Evolutionary conservation across 2,113 vertebrate genomes (phyloP).

Genomic region (Coturnix japonica): DNA sequence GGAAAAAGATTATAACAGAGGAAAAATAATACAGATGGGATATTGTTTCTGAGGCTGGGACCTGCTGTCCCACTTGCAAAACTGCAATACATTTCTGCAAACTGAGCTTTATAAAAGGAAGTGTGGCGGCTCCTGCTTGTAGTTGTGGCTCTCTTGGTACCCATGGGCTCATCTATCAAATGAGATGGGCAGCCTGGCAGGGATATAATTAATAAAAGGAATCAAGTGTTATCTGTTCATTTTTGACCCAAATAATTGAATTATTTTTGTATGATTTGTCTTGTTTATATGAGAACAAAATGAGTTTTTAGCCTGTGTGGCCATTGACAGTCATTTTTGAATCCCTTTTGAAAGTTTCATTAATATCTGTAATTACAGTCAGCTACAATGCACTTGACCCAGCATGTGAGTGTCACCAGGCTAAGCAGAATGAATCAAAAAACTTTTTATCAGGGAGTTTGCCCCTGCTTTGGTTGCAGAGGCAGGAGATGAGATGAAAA

Average conservation of each 20-base stretch:
- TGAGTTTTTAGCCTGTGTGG: slow-evolving; percentile 56
- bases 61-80: not conserved
- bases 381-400: slow-evolving; percentile 68
- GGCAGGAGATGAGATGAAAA: not conserved
- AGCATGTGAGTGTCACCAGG: not conserved
- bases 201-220: not conserved
- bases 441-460: not conserved
- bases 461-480: not conserved
- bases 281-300: slow-evolving; percentile 72
- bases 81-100: not conserved
- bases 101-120: slow-evolving; percentile 10
- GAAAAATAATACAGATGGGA: not conserved
- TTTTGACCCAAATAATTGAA: slow-evolving; percentile 48
- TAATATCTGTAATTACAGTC: slow-evolving; percentile 59
- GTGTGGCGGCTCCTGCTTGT: not conserved
- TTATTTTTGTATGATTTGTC: slow-evolving; percentile 59
- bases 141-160: not conserved
- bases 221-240: slow-evolving; percentile 42
- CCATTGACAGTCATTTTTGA: slow-evolving; percentile 58
- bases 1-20: not conserved
- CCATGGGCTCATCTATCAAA: not conserved
- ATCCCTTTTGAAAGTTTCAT: slow-evolving; percentile 73
- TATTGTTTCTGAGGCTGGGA: not conserved
- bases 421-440: slow-evolving; percentile 51
- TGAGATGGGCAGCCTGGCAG: slow-evolving; percentile 9